phyloP scores from a whole-genome alignment of 30 jellyfish, hydroid and myxozoan species.

The Pelagia noctiluca region DNA sequence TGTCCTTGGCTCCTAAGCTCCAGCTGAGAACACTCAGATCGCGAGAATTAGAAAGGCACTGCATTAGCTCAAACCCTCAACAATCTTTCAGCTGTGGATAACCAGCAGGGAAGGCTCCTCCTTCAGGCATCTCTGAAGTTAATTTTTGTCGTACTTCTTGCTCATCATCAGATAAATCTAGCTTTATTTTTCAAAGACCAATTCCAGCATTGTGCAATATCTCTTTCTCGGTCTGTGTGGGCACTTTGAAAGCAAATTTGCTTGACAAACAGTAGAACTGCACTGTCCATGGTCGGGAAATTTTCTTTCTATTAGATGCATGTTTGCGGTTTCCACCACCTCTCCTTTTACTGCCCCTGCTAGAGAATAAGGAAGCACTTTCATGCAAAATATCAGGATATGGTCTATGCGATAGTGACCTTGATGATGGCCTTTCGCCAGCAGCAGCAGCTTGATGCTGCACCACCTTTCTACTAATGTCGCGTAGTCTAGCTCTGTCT shows the following conservation, averaged over 20 bases:
- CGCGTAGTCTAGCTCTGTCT: neutral
- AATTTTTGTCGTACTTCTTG: constrained; percentile 21
- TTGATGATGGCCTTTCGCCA: neutral
- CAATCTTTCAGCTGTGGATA: constrained; percentile 58
- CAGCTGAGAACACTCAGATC: constrained; percentile 47
- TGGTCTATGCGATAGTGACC: neutral
- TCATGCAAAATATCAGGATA: constrained; percentile 35
- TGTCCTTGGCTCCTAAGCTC: constrained; percentile 44
- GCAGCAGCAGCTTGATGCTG: neutral
- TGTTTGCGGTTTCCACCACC: constrained; percentile 36
- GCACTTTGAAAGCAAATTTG: constrained; percentile 47
- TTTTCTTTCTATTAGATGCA: neutral
- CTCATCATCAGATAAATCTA: constrained; percentile 45
- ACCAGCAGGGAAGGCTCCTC: constrained; percentile 45
- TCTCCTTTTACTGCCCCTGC: constrained; percentile 40
- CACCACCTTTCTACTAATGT: neutral
- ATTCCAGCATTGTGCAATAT: constrained; percentile 45
- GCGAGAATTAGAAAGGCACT: constrained; percentile 48
- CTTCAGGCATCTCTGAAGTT: constrained; percentile 31
- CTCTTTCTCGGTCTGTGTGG: constrained; percentile 40
- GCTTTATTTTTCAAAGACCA: constrained; percentile 42
- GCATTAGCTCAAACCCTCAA: constrained; percentile 57
- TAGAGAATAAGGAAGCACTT: constrained; percentile 28
- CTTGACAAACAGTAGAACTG: constrained; percentile 34
- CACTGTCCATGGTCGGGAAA: constrained; percentile 41